Percentiles rank a stretch among this genome's conserved stretches.
These are phyloP conservation scores for Scolopax bukidnonensis DNA, from an alignment of 2,797 vertebrate genomes.

Conservation along the genomic window DNA sequence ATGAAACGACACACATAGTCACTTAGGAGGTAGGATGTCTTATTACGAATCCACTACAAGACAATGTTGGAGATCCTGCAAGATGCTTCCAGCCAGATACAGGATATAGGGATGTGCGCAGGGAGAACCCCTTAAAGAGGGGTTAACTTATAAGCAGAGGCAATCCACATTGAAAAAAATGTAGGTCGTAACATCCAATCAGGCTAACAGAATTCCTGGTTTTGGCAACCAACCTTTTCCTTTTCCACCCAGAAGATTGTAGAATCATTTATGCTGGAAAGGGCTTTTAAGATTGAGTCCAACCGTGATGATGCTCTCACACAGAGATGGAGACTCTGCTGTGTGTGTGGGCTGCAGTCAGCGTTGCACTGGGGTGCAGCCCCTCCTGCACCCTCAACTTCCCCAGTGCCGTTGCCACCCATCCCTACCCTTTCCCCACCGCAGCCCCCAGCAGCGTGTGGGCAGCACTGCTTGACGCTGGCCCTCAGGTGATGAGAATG, in stretches of 20 bases:
- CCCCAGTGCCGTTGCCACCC: accelerated
- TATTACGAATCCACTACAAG: neutral
- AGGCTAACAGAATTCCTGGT: neutral
- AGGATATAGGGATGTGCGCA: neutral
- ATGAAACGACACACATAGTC: constrained; percentile 3
- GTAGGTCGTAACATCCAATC: neutral
- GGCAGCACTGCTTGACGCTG: neutral
- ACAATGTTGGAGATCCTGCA: neutral
- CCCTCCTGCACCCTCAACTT: neutral
- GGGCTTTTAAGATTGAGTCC: neutral
- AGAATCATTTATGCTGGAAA: neutral
- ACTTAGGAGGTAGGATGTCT: neutral
- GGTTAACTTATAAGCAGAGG: neutral
- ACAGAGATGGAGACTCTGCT: accelerated
- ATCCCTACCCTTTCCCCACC: accelerated
- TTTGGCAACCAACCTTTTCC: neutral
- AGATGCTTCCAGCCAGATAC: neutral
- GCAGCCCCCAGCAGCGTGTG: accelerated
- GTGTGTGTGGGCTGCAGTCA: accelerated
- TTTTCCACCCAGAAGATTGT: neutral
- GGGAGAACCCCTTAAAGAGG: neutral
- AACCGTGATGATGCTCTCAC: accelerated
- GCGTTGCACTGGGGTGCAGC: neutral
- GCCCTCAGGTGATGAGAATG: neutral
- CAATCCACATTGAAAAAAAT: neutral